Conservation (phyloP, 37 sponge, comb jelly and placozoan genomes). For the Ephydatia muelleri region DNA sequence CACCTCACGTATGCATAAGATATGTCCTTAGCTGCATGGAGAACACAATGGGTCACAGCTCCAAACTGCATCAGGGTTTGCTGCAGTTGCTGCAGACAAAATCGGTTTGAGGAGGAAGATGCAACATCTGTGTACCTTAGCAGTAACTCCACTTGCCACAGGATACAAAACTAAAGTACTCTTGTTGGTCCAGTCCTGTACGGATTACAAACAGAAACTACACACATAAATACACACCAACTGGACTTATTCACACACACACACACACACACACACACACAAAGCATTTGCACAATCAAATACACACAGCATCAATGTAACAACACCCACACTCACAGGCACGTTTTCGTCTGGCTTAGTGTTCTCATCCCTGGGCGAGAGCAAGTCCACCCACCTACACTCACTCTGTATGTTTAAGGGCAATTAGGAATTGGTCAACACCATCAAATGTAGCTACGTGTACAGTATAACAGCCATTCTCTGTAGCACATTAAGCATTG, state of each 20-base stretch:
- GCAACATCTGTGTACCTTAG: background rate
- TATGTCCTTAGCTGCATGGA: background rate
- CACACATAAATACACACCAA: background rate
- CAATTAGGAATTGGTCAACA: background rate
- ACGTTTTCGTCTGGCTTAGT: background rate
- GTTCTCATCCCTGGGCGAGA: background rate
- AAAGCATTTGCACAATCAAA: background rate
- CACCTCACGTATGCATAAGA: slow-evolving; percentile 9
- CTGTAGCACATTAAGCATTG: background rate
- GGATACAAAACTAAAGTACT: background rate
- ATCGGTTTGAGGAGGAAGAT: background rate
- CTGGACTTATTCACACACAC: background rate
- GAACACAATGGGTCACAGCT: slow-evolving; percentile 10
- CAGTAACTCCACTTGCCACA: slow-evolving; percentile 6
- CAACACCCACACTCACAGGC: background rate
- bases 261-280: background rate
- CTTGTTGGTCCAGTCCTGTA: slow-evolving; percentile 3
- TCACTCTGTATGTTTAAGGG: background rate
- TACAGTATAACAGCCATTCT: background rate
- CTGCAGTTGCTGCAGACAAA: slow-evolving; percentile 17
- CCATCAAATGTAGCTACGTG: background rate
- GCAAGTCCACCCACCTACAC: background rate
- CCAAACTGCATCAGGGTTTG: slow-evolving; percentile 24
- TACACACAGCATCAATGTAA: background rate
- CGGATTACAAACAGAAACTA: background rate